A percentile compares a stretch with the other conserved stretches of the same genome.
Evolutionary conservation across 2,113 vertebrate species (phyloP).

Genomic region (Halcyon malimbica): DNA sequence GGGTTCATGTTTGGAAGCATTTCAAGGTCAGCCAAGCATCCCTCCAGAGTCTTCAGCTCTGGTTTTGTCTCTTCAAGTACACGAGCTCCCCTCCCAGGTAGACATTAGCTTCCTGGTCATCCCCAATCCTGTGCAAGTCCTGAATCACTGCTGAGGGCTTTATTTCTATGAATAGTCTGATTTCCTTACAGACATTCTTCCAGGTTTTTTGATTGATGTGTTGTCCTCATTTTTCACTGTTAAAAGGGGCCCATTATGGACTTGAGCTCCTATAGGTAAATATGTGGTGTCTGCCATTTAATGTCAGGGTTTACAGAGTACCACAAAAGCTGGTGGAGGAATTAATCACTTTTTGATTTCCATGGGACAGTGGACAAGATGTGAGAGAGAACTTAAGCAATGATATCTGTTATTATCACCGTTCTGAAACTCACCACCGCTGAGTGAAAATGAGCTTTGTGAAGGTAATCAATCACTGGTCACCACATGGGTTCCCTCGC

Average conservation of each 20-base stretch:
- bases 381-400: slow-evolving; percentile 42
- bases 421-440: slow-evolving; percentile 56
- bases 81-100: not conserved
- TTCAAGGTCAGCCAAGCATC: not conserved
- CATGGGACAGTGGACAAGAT: not conserved
- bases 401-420: slow-evolving; percentile 48
- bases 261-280: not conserved
- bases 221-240: not conserved
- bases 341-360: slow-evolving; percentile 36
- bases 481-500: slow-evolving; percentile 41
- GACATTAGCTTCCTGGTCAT: not conserved
- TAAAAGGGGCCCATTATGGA: not conserved
- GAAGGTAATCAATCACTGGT: slow-evolving; percentile 55
- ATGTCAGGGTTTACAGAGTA: not conserved
- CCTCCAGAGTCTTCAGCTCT: not conserved
- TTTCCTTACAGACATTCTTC: not conserved
- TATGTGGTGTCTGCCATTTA: not conserved
- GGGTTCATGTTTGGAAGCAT: not conserved
- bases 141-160: not conserved
- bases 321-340: not conserved
- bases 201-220: not conserved
- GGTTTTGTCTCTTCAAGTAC: not conserved
- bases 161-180: not conserved
- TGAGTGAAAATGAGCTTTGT: slow-evolving; percentile 59
- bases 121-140: not conserved